phyloP scores from a whole-genome alignment of 2,797 vertebrate species.

The Austrolebias charrua region DNA sequence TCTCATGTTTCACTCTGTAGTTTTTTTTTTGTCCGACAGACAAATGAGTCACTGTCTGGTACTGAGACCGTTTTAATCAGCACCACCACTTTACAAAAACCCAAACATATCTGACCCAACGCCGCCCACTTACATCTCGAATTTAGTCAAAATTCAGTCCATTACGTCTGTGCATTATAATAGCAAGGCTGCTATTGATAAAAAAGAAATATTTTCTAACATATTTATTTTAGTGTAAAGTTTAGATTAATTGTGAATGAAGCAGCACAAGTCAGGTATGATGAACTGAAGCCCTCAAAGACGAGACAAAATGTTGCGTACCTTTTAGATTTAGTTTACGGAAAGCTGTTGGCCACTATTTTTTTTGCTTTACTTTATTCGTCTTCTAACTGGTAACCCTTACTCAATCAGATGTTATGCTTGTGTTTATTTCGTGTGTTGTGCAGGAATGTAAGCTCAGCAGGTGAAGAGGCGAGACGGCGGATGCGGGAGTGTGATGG shows the following conservation, averaged over 20 bases:
- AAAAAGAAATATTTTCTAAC: conserved; percentile 55
- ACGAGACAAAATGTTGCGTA: conserved; percentile 62
- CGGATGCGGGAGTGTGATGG: conserved; percentile 98
- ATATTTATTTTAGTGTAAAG: conserved; percentile 49
- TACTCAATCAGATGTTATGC: background rate
- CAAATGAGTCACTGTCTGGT: conserved; percentile 37
- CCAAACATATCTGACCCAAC: conserved; percentile 48
- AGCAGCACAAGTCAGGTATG: conserved; percentile 50
- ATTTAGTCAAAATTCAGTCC: conserved; percentile 43
- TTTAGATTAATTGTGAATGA: conserved; percentile 47
- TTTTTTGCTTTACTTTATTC: conserved; percentile 6
- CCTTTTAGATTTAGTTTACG: conserved; percentile 52
- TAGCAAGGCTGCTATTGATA: conserved; percentile 47
- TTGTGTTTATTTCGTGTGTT: conserved; percentile 18
- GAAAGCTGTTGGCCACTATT: conserved; percentile 22
- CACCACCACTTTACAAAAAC: conserved; percentile 23
- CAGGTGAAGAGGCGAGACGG: conserved; percentile 96
- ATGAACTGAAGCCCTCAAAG: conserved; percentile 65
- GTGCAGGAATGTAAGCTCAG: conserved; percentile 97
- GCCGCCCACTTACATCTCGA: conserved; percentile 48
- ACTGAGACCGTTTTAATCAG: conserved; percentile 16
- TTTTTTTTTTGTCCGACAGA: conserved; percentile 24
- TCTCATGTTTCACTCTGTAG: background rate
- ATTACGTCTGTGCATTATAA: conserved; percentile 31
- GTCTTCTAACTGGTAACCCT: background rate